Evolutionary conservation across 2,888 invertebrate species (phyloP).

Genomic region (Vesta saturnalis): DNA sequence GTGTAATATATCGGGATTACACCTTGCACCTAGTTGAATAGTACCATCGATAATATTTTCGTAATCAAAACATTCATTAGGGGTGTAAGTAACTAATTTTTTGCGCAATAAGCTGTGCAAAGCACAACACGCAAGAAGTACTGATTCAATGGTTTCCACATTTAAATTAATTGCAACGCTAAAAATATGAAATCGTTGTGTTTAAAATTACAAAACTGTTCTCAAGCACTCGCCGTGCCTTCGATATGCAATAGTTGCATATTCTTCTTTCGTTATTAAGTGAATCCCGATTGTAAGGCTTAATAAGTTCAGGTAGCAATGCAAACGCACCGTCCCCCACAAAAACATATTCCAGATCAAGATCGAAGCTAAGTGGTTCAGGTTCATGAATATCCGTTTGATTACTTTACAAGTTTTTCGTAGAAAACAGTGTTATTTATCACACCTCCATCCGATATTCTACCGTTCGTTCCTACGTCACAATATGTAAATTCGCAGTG

Average conservation of each 20-base stretch:
- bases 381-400: background rate
- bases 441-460: too few species aligned
- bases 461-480: too few species aligned
- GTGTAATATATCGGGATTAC: background rate
- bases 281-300: background rate
- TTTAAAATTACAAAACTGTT: constrained; percentile 5
- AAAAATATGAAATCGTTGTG: background rate
- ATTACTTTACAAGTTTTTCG: too few species aligned
- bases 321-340: background rate
- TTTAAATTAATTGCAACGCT: background rate
- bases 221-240: background rate
- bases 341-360: too few species aligned
- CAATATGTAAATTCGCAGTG: too few species aligned
- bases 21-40: background rate
- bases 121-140: background rate
- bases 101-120: constrained; percentile 2
- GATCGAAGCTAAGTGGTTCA: too few species aligned
- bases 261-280: too few species aligned
- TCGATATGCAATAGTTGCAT: too few species aligned
- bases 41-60: background rate
- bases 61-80: background rate
- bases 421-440: too few species aligned
- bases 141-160: background rate
- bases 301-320: background rate
- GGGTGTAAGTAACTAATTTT: background rate